Conservation (phyloP, 1,140 invertebrate genomes). For the Littorina saxatilis region DNA sequence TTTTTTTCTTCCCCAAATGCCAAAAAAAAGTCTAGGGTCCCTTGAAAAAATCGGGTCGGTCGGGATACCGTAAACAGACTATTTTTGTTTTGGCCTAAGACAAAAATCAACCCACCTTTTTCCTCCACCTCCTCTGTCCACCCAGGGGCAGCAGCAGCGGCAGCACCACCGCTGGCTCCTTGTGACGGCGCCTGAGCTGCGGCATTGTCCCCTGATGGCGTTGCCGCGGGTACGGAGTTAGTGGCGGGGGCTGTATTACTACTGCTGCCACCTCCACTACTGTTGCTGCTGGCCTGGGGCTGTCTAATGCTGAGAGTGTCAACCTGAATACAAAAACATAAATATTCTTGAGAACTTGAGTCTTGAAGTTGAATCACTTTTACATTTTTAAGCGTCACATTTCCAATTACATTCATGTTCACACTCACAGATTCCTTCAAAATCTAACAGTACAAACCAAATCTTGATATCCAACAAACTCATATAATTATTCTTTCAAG, state of each 20-base stretch:
- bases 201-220: neutral
- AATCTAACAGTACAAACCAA: neutral
- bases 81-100: neutral
- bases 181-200: neutral
- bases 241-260: neutral
- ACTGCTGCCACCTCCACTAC: no score
- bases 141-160: neutral
- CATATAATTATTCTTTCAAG: no score
- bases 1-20: neutral
- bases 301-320: neutral
- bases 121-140: neutral
- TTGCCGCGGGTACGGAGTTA: neutral
- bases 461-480: no score
- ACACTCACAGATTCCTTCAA: neutral
- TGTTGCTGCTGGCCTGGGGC: neutral
- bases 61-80: no score
- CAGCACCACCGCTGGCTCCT: neutral
- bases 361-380: neutral
- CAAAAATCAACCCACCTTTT: constrained; percentile 5
- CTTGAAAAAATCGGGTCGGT: no score
- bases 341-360: neutral
- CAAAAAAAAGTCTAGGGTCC: no score
- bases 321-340: neutral
- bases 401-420: neutral
- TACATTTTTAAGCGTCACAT: no score